Evolutionary conservation across 2,888 invertebrate genomes (phyloP).

Genomic region (Leptinotarsa rubiginosa): DNA sequence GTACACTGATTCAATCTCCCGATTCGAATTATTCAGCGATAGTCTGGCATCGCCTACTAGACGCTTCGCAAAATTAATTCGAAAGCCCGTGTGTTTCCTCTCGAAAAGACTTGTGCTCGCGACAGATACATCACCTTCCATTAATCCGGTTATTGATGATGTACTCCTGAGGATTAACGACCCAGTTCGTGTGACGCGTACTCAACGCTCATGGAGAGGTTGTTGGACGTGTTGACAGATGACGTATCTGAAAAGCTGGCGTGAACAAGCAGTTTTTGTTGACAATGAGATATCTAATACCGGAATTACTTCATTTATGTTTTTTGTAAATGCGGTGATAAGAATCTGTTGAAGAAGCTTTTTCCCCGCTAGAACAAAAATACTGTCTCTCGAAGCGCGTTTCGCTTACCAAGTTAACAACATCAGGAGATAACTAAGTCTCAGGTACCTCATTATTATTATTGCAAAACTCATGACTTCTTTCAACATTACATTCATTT

Average conservation of each 20-base stretch:
- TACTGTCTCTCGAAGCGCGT: no score
- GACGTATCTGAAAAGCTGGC: neutral
- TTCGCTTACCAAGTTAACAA: no score
- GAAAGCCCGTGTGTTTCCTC: slow-evolving; percentile 6
- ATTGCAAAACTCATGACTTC: no score
- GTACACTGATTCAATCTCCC: no score
- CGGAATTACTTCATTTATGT: neutral
- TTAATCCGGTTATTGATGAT: slow-evolving; percentile 3
- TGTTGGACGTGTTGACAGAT: neutral
- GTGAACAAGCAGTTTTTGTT: neutral
- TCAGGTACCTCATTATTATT: no score
- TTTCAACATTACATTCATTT: no score
- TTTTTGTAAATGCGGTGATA: no score
- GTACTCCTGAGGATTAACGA: slow-evolving; percentile 8
- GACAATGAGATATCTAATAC: neutral
- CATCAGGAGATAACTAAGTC: no score
- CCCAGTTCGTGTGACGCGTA: neutral
- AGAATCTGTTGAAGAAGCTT: no score
- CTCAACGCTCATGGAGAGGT: neutral
- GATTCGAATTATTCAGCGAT: neutral
- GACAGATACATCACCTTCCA: slow-evolving; percentile 19
- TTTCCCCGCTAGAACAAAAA: no score
- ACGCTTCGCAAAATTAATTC: neutral
- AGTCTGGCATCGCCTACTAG: slow-evolving; percentile 1
- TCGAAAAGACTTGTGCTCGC: slow-evolving; percentile 1